phyloP scores from a whole-genome alignment of 2,113 vertebrate species.

The Hydrolagus affinis region DNA sequence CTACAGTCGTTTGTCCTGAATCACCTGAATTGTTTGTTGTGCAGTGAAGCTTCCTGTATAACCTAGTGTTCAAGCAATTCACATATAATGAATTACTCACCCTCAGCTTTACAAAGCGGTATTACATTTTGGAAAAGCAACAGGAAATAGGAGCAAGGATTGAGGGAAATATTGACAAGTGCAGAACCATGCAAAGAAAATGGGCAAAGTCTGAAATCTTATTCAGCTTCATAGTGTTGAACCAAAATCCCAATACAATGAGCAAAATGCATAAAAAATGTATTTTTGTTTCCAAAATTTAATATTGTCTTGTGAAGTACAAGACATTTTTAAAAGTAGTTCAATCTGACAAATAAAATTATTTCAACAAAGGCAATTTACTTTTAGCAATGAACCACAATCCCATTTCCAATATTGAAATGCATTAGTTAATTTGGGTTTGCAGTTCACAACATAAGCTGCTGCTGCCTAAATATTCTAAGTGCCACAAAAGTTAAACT shows the following conservation, averaged over 20 bases:
- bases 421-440: background rate
- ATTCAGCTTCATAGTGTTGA: background rate
- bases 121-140: background rate
- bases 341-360: background rate
- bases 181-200: too few species aligned
- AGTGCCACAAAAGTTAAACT: conserved; percentile 14
- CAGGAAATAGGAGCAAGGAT: background rate
- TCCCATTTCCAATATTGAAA: background rate
- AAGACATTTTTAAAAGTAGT: background rate
- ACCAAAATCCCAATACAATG: background rate
- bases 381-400: background rate
- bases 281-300: background rate
- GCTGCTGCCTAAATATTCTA: background rate
- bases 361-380: background rate
- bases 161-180: background rate
- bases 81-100: background rate
- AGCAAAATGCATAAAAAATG: background rate
- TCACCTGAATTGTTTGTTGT: conserved; percentile 9
- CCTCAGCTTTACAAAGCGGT: background rate
- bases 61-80: background rate
- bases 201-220: background rate
- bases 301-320: too few species aligned
- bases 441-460: too few species aligned
- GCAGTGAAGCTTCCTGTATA: background rate
- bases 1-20: background rate